These are phyloP conservation scores for Felis catus DNA, from an alignment of 2,113 vertebrate genomes.

Conservation along the genomic window DNA sequence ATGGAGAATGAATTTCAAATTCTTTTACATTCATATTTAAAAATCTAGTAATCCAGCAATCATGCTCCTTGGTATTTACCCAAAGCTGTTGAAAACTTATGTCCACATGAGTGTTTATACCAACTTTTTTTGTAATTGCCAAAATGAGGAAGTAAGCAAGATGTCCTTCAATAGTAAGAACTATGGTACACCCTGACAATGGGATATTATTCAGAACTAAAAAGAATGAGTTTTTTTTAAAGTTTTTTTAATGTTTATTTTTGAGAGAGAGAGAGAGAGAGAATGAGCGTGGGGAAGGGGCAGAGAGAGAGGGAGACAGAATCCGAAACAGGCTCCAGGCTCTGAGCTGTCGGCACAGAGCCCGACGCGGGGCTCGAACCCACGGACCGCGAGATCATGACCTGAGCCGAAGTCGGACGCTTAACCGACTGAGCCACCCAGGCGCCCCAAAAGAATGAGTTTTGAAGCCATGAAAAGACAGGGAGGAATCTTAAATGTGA, in stretches of 20 bases:
- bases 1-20: neutral
- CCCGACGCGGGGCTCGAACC: too few relatives aligned
- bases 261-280: too few relatives aligned
- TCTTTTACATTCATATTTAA: neutral
- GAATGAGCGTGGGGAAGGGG: too few relatives aligned
- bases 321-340: too few relatives aligned
- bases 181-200: fast-evolving
- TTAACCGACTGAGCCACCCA: too few relatives aligned
- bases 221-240: neutral
- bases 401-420: too few relatives aligned
- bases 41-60: neutral
- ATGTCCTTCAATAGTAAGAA: neutral
- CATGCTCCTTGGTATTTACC: neutral
- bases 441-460: neutral
- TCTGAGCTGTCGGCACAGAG: too few relatives aligned
- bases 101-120: neutral
- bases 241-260: too few relatives aligned
- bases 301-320: too few relatives aligned
- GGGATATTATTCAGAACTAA: neutral
- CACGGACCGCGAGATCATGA: too few relatives aligned
- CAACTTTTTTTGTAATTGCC: neutral
- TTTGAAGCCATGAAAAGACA: neutral
- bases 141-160: neutral
- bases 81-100: neutral
- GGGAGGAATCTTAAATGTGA: too few relatives aligned